These are phyloP conservation scores for Craseonycteris thonglongyai DNA, from an alignment of 2,113 vertebrate species.

Conservation along the genomic window DNA sequence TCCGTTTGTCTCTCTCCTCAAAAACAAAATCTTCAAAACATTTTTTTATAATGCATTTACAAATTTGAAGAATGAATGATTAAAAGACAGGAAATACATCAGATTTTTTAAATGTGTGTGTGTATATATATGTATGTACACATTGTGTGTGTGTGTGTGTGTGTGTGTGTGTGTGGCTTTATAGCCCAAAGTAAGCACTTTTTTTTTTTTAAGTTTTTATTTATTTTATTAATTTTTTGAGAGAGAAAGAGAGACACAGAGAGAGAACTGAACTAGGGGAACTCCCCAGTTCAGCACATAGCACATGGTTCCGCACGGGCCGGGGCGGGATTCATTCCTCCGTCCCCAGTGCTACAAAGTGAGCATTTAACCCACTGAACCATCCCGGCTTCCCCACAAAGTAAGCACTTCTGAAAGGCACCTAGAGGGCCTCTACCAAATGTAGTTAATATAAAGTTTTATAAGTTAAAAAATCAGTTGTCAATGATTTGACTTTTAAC, in stretches of 20 bases:
- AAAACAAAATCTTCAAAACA: too few species aligned
- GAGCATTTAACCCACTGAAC: too few species aligned
- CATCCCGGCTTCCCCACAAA: too few species aligned
- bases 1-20: too few species aligned
- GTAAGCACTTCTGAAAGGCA: neutral
- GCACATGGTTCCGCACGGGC: too few species aligned
- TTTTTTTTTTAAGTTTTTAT: too few species aligned
- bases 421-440: neutral
- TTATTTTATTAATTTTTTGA: too few species aligned
- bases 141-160: neutral
- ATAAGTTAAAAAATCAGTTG: neutral
- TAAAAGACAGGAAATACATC: conserved; percentile 27
- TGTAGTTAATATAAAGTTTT: neutral
- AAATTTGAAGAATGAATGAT: neutral
- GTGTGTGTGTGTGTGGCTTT: neutral
- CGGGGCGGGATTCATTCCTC: too few species aligned
- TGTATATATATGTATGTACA: neutral
- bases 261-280: too few species aligned
- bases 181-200: neutral
- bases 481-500: neutral
- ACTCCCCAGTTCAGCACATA: too few species aligned
- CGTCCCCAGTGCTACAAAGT: too few species aligned
- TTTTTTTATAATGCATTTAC: neutral
- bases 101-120: neutral
- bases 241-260: too few species aligned